Evolutionary conservation across 2,888 invertebrate genomes (phyloP).

Genomic region (Tinea semifulvella): DNA sequence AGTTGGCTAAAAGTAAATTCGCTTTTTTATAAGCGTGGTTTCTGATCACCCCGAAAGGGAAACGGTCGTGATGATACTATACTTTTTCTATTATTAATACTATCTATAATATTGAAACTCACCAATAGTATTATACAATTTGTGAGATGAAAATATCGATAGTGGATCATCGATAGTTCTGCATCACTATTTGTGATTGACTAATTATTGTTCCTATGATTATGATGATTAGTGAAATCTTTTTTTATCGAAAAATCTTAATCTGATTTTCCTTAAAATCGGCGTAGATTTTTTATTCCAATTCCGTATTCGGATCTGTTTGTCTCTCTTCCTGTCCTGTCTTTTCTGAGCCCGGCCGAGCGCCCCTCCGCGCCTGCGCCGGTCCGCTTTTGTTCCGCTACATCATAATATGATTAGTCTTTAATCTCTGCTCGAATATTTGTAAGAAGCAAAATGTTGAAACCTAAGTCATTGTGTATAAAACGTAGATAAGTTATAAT

Average conservation of each 20-base stretch:
- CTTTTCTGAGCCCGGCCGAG: too few species aligned
- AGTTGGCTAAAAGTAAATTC: too few species aligned
- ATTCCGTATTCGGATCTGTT: neutral
- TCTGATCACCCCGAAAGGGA: too few species aligned
- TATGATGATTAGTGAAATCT: slow-evolving; percentile 41
- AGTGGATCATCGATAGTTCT: too few species aligned
- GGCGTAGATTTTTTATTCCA: slow-evolving; percentile 48
- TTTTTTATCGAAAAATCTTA: slow-evolving; percentile 41
- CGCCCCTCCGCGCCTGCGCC: slow-evolving; percentile 12
- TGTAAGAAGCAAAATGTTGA: slow-evolving; percentile 66
- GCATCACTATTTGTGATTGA: slow-evolving; percentile 49
- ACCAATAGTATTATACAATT: too few species aligned
- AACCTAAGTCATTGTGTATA: slow-evolving; percentile 68
- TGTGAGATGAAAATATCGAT: too few species aligned
- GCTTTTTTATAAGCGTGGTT: too few species aligned
- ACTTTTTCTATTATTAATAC: too few species aligned
- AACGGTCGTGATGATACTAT: too few species aligned
- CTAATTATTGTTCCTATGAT: slow-evolving; percentile 63
- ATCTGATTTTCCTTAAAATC: slow-evolving; percentile 63
- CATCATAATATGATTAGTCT: slow-evolving; percentile 54
- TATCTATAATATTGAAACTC: too few species aligned
- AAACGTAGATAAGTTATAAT: slow-evolving; percentile 53
- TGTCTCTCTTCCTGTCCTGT: neutral
- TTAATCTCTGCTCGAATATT: slow-evolving; percentile 36
- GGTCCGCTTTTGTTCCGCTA: slow-evolving; percentile 27